A percentile compares a stretch with the other conserved stretches of the same genome.
phyloP scores from a whole-genome alignment of 92 coral and sea anemone genomes.

The Nematostella vectensis region DNA sequence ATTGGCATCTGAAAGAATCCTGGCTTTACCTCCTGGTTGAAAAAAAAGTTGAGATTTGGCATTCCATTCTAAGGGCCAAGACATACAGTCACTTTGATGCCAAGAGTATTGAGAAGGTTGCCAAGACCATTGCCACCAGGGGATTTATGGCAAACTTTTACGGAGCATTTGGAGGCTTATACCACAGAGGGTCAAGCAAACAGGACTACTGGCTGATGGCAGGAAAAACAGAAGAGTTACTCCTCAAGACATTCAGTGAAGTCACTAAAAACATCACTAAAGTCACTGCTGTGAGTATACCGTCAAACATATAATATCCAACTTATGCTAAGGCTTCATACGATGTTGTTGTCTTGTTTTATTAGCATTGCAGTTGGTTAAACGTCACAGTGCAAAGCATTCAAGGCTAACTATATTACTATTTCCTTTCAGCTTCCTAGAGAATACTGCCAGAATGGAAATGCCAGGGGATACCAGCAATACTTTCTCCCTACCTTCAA shows the following conservation, averaged over 20 bases:
- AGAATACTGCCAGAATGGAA: constrained; percentile 21
- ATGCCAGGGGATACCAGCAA: constrained; percentile 19
- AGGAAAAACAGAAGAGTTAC: constrained; percentile 34
- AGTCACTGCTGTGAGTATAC: constrained; percentile 1
- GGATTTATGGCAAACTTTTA: constrained; percentile 26
- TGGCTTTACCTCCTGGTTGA: constrained; percentile 31
- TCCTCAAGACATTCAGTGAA: constrained; percentile 18
- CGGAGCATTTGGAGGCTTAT: constrained; percentile 21
- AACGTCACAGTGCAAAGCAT: constrained; percentile 1
- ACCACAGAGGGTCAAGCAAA: constrained; percentile 11
- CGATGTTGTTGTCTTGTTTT: too few relatives aligned
- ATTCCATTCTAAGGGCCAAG: constrained; percentile 14
- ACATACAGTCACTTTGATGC: not conserved
- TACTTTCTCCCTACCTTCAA: constrained; percentile 17
- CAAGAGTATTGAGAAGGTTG: not conserved
- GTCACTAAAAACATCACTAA: constrained; percentile 10
- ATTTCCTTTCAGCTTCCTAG: constrained; percentile 14
- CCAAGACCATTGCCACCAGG: constrained; percentile 12
- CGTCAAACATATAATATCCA: too few relatives aligned
- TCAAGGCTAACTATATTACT: not conserved
- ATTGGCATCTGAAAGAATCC: constrained; percentile 19
- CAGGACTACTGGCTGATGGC: constrained; percentile 26
- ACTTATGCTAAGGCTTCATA: too few relatives aligned
- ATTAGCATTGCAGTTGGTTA: not conserved
- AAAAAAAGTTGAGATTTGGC: constrained; percentile 35